Percentiles rank a stretch among this genome's conserved stretches.
These are phyloP conservation scores for Actenoides hombroni DNA, from an alignment of 2,113 vertebrate genomes.

Conservation along the genomic window DNA sequence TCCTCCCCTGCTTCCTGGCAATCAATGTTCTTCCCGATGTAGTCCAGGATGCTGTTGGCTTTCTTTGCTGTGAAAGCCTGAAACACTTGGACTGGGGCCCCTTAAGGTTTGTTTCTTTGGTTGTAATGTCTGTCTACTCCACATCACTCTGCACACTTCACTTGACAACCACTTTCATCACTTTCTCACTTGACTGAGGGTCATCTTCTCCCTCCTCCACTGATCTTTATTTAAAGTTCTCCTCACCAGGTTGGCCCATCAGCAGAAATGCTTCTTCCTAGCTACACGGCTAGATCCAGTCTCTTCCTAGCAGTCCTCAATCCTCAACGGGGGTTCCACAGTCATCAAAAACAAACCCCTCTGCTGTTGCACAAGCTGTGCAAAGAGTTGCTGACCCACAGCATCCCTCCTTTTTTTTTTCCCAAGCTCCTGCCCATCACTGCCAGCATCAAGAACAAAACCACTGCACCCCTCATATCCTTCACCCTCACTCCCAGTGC, in stretches of 20 bases:
- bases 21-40: background rate
- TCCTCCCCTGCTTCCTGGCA: accelerated
- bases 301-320: too few relatives aligned
- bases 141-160: background rate
- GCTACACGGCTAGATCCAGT: too few relatives aligned
- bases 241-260: background rate
- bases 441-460: too few relatives aligned
- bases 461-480: too few relatives aligned
- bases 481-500: background rate
- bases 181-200: background rate
- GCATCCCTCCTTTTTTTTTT: too few relatives aligned
- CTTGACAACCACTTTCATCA: background rate
- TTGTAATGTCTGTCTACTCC: background rate
- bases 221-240: background rate
- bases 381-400: too few relatives aligned
- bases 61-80: background rate
- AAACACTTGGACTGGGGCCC: background rate
- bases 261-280: too few relatives aligned
- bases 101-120: background rate
- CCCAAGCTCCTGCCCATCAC: too few relatives aligned
- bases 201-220: background rate
- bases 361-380: too few relatives aligned
- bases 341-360: too few relatives aligned
- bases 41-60: background rate
- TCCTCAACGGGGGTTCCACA: too few relatives aligned